Evolutionary conservation across 1,140 invertebrate species (phyloP).

Genomic region (honey bee (Apis mellifera)): Amel_HAv3.1 CM009942.2:11352001-11352500

Average conservation of each 20-base stretch:
- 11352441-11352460: constrained; percentile 31
- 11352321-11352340: not conserved
- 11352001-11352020: no score
- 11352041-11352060: no score
- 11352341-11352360: not conserved
- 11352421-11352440: constrained; percentile 22
- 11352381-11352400: not conserved
- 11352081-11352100: no score
- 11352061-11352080: no score
- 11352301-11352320: not conserved
- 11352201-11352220: constrained; percentile 2
- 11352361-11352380: not conserved
- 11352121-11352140: not conserved
- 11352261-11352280: no score
- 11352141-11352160: constrained; percentile 16
- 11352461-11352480: not conserved
- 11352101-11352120: not conserved
- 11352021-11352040: no score
- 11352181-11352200: not conserved
- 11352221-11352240: not conserved
- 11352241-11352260: not conserved
- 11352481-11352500: no score
- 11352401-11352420: not conserved
- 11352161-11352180: not conserved
- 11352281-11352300: no score